phyloP scores from a whole-genome alignment of 2,113 vertebrate genomes.

The Empidonax alnorum region DNA sequence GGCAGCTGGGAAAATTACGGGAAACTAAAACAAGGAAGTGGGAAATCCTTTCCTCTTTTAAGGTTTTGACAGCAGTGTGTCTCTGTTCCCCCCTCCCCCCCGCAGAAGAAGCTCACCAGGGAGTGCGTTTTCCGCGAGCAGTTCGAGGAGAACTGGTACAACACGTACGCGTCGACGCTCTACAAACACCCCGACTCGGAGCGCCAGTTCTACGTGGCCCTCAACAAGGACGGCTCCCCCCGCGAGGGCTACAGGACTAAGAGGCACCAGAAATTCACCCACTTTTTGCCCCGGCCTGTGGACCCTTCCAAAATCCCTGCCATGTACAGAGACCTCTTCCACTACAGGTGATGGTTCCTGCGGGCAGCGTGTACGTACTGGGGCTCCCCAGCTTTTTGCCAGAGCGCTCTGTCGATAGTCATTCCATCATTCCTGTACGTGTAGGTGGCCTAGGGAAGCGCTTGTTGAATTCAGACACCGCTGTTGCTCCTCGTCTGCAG shows the following conservation, averaged over 20 bases:
- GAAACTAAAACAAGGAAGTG: not conserved
- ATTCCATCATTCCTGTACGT: constrained; percentile 69
- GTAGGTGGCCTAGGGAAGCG: constrained; percentile 69
- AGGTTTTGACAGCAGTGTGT: not conserved
- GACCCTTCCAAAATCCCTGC: constrained; percentile 93
- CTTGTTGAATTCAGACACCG: constrained; percentile 68
- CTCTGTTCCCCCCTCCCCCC: not conserved
- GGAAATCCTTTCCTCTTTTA: rapidly evolving
- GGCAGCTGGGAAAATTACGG: not conserved
- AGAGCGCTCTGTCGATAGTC: constrained; percentile 66
- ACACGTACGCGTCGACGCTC: constrained; percentile 95
- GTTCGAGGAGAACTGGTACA: constrained; percentile 99
- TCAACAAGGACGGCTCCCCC: constrained; percentile 98
- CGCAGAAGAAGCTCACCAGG: constrained; percentile 93
- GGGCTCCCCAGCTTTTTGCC: constrained; percentile 61
- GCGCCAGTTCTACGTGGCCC: constrained; percentile 93
- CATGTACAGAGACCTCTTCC: constrained; percentile 91
- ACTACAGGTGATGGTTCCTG: constrained; percentile 88
- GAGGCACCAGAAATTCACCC: constrained; percentile 97
- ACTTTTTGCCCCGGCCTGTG: constrained; percentile 94
- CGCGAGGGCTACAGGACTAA: constrained; percentile 96
- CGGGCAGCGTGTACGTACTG: constrained; percentile 47
- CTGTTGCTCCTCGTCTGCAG: constrained; percentile 68
- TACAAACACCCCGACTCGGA: constrained; percentile 94
- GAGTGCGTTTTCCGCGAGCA: constrained; percentile 98